A percentile compares a stretch with the other conserved stretches of the same genome.
phyloP scores from a whole-genome alignment of 2,797 vertebrate genomes.

The Argya squamiceps region DNA sequence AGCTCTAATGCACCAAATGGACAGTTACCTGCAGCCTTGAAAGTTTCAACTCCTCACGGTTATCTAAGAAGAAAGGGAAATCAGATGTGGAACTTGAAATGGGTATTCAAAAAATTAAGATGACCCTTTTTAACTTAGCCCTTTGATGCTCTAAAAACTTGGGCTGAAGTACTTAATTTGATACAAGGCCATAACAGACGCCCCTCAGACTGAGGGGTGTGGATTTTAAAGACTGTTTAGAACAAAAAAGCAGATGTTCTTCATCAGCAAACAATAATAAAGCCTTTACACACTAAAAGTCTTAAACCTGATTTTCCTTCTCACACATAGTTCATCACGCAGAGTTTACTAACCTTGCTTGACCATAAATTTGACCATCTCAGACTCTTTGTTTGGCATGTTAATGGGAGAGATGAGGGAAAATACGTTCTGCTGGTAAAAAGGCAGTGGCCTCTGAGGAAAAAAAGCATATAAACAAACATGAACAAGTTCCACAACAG shows the following conservation, averaged over 20 bases:
- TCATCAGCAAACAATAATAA: background rate
- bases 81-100: background rate
- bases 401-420: constrained; percentile 84
- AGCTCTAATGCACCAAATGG: background rate
- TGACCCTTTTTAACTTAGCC: background rate
- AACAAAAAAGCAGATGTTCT: background rate
- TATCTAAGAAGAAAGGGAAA: constrained; percentile 59
- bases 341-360: constrained; percentile 80
- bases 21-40: constrained; percentile 83
- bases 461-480: background rate
- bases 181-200: background rate
- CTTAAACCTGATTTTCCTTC: background rate
- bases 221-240: background rate
- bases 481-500: background rate
- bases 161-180: background rate
- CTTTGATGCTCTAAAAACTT: background rate
- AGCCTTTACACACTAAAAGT: background rate
- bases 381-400: constrained; percentile 79
- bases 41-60: constrained; percentile 86
- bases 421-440: constrained; percentile 90
- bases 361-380: constrained; percentile 83
- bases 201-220: accelerated
- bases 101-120: background rate
- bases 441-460: constrained; percentile 66
- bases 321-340: accelerated